Evolutionary conservation across 1,140 invertebrate genomes (phyloP).

Genomic region (Papilio glaucus): DNA sequence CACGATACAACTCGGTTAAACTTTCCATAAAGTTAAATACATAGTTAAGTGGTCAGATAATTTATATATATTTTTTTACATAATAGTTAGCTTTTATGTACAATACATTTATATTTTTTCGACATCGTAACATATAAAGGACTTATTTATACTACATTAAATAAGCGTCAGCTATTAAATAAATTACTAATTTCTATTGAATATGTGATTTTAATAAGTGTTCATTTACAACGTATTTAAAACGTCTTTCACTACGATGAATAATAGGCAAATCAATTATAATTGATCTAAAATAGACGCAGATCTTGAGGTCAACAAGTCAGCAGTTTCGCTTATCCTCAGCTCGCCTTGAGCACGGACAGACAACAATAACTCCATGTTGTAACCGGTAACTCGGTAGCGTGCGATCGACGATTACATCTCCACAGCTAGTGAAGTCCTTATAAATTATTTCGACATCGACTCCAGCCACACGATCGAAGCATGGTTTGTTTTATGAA

Average conservation of each 20-base stretch:
- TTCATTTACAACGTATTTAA: background rate
- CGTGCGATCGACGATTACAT: background rate
- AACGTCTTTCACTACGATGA: background rate
- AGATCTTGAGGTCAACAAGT: conserved; percentile 9
- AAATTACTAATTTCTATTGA: too few relatives aligned
- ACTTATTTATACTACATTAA: too few relatives aligned
- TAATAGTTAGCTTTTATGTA: too few relatives aligned
- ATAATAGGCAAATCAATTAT: conserved; percentile 6
- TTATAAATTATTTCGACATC: conserved; percentile 3
- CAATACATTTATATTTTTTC: too few relatives aligned
- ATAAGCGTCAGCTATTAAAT: too few relatives aligned
- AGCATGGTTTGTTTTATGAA: background rate
- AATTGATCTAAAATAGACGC: conserved; percentile 21
- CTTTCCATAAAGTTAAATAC: too few relatives aligned
- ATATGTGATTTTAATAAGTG: too few relatives aligned
- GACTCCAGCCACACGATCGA: background rate
- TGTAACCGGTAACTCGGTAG: background rate
- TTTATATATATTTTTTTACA: too few relatives aligned
- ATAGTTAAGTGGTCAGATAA: too few relatives aligned
- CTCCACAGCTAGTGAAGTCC: background rate
- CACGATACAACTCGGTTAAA: too few relatives aligned
- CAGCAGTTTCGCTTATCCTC: background rate
- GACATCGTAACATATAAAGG: too few relatives aligned
- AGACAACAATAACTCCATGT: conserved; percentile 18
- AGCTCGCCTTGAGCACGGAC: background rate